Percentiles rank a stretch among this genome's conserved stretches.
Conservation (phyloP, 2,888 invertebrate species). For the Folsomia manolachei region DNA sequence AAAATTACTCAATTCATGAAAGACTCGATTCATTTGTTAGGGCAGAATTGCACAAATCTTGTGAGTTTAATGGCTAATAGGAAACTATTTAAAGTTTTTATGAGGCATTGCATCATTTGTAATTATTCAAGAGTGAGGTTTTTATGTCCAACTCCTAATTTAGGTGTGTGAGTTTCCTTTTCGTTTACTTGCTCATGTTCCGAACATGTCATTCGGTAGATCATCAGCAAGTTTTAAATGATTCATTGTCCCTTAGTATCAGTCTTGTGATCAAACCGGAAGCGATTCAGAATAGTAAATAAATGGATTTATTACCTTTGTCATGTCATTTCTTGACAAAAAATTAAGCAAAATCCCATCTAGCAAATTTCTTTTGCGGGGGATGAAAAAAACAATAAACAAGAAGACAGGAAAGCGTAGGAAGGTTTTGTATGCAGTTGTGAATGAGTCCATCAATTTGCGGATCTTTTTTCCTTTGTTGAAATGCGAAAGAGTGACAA, state of each 20-base stretch:
- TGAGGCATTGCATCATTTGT: constrained; percentile 29
- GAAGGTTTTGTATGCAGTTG: no score
- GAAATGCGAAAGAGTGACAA: background rate
- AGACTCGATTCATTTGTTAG: no score
- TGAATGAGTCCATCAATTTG: background rate
- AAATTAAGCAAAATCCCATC: no score
- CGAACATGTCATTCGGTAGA: background rate
- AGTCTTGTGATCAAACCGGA: background rate
- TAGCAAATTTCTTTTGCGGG: background rate
- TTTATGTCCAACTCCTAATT: background rate
- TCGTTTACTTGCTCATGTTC: background rate
- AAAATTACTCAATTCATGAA: no score
- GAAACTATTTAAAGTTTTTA: constrained; percentile 20
- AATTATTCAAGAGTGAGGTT: constrained; percentile 25
- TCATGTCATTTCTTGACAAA: background rate
- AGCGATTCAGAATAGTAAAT: background rate
- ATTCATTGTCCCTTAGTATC: background rate
- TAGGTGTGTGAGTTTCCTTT: background rate
- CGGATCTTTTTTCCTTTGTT: background rate
- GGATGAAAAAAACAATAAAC: background rate
- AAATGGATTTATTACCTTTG: background rate
- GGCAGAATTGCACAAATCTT: no score
- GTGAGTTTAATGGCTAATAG: no score
- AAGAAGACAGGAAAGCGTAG: background rate
- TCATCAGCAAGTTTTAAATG: background rate